These are phyloP conservation scores for Coracias cyanogaster DNA, from an alignment of 2,797 vertebrate species.

Conservation along the genomic window DNA sequence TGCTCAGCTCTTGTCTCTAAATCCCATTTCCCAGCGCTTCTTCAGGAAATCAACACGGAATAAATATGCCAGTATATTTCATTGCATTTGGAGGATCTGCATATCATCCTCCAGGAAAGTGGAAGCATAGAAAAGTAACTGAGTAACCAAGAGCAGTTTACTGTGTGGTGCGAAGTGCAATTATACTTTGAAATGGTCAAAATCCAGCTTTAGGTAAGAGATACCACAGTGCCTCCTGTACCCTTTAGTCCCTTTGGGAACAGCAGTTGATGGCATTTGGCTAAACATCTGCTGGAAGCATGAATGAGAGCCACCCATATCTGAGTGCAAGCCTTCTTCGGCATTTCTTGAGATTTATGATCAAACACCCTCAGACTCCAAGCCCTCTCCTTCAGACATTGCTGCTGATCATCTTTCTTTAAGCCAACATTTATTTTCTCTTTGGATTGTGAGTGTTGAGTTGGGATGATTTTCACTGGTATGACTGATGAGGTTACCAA, in stretches of 20 bases:
- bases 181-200: neutral
- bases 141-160: neutral
- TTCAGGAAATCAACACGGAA: neutral
- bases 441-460: neutral
- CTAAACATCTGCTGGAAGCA: neutral
- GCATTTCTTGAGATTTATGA: neutral
- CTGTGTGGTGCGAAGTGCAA: neutral
- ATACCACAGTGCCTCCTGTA: neutral
- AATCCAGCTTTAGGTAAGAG: neutral
- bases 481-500: fast-evolving
- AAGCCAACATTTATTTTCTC: neutral
- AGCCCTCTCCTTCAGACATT: neutral
- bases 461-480: neutral
- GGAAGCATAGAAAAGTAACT: neutral
- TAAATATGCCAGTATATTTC: neutral
- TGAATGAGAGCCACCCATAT: neutral
- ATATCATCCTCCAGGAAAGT: neutral
- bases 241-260: neutral
- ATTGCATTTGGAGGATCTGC: neutral
- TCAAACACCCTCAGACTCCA: neutral
- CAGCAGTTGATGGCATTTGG: neutral
- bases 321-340: neutral
- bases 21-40: neutral
- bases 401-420: neutral
- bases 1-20: neutral